Evolutionary conservation across 2,113 vertebrate species (phyloP).

Genomic region (Myiagra hebetior): DNA sequence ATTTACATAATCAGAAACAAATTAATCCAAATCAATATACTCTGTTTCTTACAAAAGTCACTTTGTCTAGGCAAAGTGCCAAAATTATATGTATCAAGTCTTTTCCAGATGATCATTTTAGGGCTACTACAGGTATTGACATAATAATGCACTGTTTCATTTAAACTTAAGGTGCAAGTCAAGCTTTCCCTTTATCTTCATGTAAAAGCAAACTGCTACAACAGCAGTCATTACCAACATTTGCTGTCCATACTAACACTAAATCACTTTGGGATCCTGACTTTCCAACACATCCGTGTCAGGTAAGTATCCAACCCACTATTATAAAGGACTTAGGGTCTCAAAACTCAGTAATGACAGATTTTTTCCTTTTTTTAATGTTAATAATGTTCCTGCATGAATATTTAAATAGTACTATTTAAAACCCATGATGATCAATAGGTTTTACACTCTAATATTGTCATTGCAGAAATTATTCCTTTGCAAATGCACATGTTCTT

Average conservation of each 20-base stretch:
- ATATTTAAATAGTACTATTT: background rate
- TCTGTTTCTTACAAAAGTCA: background rate
- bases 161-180: background rate
- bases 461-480: background rate
- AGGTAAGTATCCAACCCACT: background rate
- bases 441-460: background rate
- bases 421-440: background rate
- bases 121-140: background rate
- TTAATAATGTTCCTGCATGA: background rate
- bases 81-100: background rate
- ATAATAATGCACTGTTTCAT: background rate
- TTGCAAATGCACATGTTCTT: background rate
- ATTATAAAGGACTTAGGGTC: background rate
- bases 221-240: background rate
- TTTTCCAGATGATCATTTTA: background rate
- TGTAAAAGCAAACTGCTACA: background rate
- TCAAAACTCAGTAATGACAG: background rate
- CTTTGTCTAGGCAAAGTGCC: background rate
- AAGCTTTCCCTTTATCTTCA: background rate
- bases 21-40: rapidly evolving
- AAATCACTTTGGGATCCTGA: background rate
- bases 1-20: background rate
- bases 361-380: background rate
- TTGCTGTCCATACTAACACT: background rate
- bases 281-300: background rate